A percentile compares a stretch with the other conserved stretches of the same genome.
Evolutionary conservation across 2,113 vertebrate species (phyloP).

Genomic region (Pelodiscus sinensis): DNA sequence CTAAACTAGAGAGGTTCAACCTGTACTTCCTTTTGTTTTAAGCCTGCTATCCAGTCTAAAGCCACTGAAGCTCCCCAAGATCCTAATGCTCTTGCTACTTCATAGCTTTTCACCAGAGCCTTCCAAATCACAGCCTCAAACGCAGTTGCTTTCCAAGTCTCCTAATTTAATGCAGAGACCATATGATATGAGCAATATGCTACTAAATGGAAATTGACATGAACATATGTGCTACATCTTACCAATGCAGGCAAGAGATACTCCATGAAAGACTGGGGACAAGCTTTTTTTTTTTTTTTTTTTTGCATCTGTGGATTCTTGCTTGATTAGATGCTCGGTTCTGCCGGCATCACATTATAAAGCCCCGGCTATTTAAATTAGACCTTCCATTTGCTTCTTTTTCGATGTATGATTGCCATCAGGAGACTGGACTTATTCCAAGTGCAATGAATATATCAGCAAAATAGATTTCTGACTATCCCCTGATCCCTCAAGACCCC

Average conservation of each 20-base stretch:
- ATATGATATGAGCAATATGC: neutral
- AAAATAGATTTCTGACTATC: constrained; percentile 33
- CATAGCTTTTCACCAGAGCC: neutral
- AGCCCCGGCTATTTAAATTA: constrained; percentile 45
- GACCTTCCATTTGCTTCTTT: constrained; percentile 50
- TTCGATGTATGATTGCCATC: constrained; percentile 25
- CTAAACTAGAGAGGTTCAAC: no score
- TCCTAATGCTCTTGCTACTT: accelerated
- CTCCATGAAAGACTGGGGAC: constrained; percentile 1
- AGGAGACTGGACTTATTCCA: constrained; percentile 57
- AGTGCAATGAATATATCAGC: constrained; percentile 9
- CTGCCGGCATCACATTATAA: constrained; percentile 37
- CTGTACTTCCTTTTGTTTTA: no score
- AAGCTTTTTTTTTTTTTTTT: neutral
- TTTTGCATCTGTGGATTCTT: neutral
- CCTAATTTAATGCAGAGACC: constrained; percentile 12
- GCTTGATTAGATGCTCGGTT: neutral
- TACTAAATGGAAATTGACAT: constrained; percentile 25
- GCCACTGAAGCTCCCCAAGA: constrained; percentile 42
- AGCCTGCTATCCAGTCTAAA: neutral
- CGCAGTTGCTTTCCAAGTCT: neutral
- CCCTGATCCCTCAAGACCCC: neutral
- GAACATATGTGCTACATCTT: neutral
- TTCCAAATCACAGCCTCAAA: neutral
- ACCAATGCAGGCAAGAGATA: neutral